These are phyloP conservation scores for Berghia stephanieae DNA, from an alignment of 1,140 invertebrate species.

Conservation along the genomic window DNA sequence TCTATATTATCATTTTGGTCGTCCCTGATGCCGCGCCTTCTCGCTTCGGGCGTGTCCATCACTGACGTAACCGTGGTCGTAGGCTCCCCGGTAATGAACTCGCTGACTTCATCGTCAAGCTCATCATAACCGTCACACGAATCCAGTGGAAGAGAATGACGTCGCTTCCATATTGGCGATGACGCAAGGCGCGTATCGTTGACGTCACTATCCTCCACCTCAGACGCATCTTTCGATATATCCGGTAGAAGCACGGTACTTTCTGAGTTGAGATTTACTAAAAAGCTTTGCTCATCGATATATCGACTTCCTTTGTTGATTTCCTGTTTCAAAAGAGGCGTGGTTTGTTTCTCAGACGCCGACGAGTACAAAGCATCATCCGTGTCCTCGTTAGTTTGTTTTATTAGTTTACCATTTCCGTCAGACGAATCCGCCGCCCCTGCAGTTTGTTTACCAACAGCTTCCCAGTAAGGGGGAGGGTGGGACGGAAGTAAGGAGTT, in stretches of 20 bases:
- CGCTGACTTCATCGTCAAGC: slow-evolving; percentile 31
- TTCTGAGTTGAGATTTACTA: slow-evolving; percentile 60
- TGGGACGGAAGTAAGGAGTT: slow-evolving; percentile 15
- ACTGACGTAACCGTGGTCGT: no score
- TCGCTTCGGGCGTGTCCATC: no score
- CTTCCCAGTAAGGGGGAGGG: slow-evolving; percentile 10
- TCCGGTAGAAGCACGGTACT: slow-evolving; percentile 49
- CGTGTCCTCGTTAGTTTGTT: no score
- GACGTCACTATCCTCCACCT: slow-evolving; percentile 13
- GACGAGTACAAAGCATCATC: no score
- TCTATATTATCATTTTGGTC: no score
- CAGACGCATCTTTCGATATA: neutral
- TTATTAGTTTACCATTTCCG: no score
- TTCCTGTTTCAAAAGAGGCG: slow-evolving; percentile 46
- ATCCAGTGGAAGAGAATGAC: slow-evolving; percentile 34
- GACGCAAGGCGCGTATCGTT: neutral
- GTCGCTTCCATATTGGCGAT: slow-evolving; percentile 59
- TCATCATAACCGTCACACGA: slow-evolving; percentile 35
- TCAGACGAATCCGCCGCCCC: neutral
- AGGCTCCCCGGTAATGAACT: no score
- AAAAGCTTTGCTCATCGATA: slow-evolving; percentile 62
- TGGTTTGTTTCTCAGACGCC: slow-evolving; percentile 31
- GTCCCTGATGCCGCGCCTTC: no score
- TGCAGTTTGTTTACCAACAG: neutral
- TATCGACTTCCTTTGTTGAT: slow-evolving; percentile 53